These are phyloP conservation scores for Dysdera silvatica DNA, from an alignment of 1,140 invertebrate genomes.

Conservation along the genomic window DNA sequence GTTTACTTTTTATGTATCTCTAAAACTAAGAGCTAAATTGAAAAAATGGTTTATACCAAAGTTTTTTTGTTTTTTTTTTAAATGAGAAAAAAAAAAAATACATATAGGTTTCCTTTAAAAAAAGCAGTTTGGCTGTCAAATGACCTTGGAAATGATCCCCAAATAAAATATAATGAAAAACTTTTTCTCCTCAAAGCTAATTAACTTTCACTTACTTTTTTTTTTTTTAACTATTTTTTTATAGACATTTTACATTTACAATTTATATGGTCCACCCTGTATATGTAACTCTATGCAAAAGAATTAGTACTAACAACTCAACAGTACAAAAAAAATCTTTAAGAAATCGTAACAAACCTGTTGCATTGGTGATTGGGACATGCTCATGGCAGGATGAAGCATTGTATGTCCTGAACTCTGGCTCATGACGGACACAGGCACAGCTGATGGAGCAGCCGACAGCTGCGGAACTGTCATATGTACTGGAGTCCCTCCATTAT, in stretches of 20 bases:
- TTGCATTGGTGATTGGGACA: conserved; percentile 20
- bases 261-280: not conserved
- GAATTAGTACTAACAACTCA: not conserved
- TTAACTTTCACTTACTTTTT: not conserved
- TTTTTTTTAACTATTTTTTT: not conserved
- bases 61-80: no score
- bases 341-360: not conserved
- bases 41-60: no score
- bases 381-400: conserved; percentile 24
- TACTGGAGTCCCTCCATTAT: not conserved
- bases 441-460: conserved; percentile 1
- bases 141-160: no score
- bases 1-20: no score
- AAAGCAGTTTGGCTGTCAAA: no score
- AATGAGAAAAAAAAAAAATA: no score
- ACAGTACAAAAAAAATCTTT: not conserved
- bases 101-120: no score
- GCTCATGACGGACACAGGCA: conserved; percentile 11
- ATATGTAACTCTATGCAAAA: not conserved
- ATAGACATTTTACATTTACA: not conserved
- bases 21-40: no score
- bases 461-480: conserved; percentile 7
- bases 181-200: not conserved
- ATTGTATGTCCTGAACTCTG: conserved; percentile 19
- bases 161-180: no score